A percentile compares a stretch with the other conserved stretches of the same genome.
phyloP scores from a whole-genome alignment of 2,888 invertebrate species.

The Nezara viridula region DNA sequence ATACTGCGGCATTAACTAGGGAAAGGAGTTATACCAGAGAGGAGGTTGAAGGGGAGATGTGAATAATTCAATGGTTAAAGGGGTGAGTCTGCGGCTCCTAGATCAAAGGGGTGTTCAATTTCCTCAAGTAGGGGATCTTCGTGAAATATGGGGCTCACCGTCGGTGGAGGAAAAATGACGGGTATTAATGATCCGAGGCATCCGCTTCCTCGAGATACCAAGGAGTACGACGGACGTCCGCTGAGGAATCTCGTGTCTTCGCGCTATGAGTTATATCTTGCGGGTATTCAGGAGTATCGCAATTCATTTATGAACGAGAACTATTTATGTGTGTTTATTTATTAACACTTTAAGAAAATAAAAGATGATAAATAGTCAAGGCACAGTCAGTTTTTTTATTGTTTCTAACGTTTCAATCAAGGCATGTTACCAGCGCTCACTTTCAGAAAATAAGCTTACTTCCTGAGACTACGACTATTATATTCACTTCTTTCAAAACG shows the following conservation, averaged over 20 bases:
- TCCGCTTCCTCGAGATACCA: slow-evolving; percentile 51
- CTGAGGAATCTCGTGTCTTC: not conserved
- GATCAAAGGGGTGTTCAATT: slow-evolving; percentile 44
- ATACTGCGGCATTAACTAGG: slow-evolving; percentile 64
- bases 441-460: too few relatives aligned
- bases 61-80: slow-evolving; percentile 60
- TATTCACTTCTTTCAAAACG: too few relatives aligned
- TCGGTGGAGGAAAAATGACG: slow-evolving; percentile 42
- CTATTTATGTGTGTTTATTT: too few relatives aligned
- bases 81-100: slow-evolving; percentile 54
- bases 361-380: too few relatives aligned
- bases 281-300: not conserved
- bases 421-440: too few relatives aligned
- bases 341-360: not conserved
- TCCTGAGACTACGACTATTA: too few relatives aligned
- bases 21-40: slow-evolving; percentile 62
- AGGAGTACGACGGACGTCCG: slow-evolving; percentile 22
- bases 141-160: slow-evolving; percentile 16
- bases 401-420: too few relatives aligned
- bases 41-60: slow-evolving; percentile 17
- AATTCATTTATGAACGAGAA: not conserved
- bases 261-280: not conserved
- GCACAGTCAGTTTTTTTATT: too few relatives aligned
- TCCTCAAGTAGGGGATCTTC: slow-evolving; percentile 42
- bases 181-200: slow-evolving; percentile 31